phyloP scores from a whole-genome alignment of 2,797 vertebrate genomes.

The Octomys mimax region DNA sequence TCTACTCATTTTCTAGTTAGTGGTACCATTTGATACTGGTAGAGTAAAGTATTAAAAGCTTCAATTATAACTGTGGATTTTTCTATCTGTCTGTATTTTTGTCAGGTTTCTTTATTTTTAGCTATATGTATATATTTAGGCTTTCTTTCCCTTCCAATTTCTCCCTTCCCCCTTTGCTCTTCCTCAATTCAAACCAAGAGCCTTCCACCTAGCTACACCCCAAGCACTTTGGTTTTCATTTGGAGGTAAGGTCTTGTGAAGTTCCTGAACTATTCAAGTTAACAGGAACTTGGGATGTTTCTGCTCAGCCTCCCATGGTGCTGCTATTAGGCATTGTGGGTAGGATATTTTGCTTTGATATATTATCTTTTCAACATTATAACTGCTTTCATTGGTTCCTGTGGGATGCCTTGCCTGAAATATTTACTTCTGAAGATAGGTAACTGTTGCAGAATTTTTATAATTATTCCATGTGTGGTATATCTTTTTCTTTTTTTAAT shows the following conservation, averaged over 20 bases:
- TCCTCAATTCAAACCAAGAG: not conserved
- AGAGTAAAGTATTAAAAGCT: not conserved
- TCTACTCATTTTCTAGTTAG: not conserved
- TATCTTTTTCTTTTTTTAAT: not conserved
- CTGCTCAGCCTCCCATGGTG: not conserved
- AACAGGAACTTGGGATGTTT: not conserved
- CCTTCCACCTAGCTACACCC: not conserved
- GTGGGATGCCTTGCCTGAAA: too few relatives aligned
- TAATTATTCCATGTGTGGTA: not conserved
- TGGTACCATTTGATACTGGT: not conserved
- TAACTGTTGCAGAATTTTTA: not conserved
- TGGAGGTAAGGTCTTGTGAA: not conserved
- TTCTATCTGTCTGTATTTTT: not conserved
- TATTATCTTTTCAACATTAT: not conserved
- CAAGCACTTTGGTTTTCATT: not conserved
- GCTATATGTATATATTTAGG: not conserved
- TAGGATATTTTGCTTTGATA: not conserved
- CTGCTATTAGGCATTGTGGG: not conserved
- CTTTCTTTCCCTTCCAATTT: not conserved
- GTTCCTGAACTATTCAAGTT: not conserved
- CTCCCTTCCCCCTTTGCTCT: too few relatives aligned
- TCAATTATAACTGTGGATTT: not conserved
- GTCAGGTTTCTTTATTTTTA: not conserved
- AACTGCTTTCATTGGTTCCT: not conserved
- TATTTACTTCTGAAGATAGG: too few relatives aligned